These are phyloP conservation scores for Dolichallabes microphthalmus DNA, from an alignment of 2,113 vertebrate genomes.

Conservation along the genomic window DNA sequence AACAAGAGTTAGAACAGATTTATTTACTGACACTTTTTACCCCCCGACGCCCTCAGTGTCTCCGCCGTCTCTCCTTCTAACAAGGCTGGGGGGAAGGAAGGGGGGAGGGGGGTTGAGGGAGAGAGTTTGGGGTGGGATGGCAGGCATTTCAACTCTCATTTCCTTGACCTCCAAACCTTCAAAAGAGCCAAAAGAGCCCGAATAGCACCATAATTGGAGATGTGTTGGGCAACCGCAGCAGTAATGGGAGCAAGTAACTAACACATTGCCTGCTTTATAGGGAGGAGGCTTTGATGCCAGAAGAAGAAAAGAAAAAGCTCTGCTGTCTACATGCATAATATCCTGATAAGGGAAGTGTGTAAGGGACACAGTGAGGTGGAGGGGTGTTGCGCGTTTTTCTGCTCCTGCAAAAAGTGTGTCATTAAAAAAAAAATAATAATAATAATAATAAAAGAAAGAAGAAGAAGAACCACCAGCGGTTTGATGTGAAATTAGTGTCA, in stretches of 20 bases:
- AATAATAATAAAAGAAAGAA: not conserved
- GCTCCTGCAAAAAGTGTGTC: slow-evolving; percentile 10
- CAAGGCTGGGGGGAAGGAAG: not conserved
- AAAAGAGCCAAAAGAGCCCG: slow-evolving; percentile 41
- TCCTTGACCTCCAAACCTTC: slow-evolving; percentile 45
- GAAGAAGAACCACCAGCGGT: not conserved
- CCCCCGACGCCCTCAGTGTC: slow-evolving; percentile 19
- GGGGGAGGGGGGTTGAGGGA: not conserved
- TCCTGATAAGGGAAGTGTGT: slow-evolving; percentile 29
- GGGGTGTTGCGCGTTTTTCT: not conserved
- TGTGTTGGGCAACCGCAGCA: slow-evolving; percentile 27
- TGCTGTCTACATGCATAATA: slow-evolving; percentile 18
- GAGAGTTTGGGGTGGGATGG: not conserved
- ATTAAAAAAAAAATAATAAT: not conserved
- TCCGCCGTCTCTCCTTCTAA: slow-evolving; percentile 8
- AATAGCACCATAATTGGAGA: slow-evolving; percentile 52
- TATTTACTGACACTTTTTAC: slow-evolving; percentile 27
- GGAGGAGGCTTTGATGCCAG: slow-evolving; percentile 31
- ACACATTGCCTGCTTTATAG: slow-evolving; percentile 37
- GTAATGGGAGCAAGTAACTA: slow-evolving; percentile 35
- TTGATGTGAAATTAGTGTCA: slow-evolving; percentile 41
- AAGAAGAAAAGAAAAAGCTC: slow-evolving; percentile 24
- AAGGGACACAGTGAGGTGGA: not conserved
- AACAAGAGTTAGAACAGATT: slow-evolving; percentile 3
- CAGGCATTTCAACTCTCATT: slow-evolving; percentile 37